Evolutionary conservation across 2,888 invertebrate genomes (phyloP).

Genomic region (Cloeon dipterum): DNA sequence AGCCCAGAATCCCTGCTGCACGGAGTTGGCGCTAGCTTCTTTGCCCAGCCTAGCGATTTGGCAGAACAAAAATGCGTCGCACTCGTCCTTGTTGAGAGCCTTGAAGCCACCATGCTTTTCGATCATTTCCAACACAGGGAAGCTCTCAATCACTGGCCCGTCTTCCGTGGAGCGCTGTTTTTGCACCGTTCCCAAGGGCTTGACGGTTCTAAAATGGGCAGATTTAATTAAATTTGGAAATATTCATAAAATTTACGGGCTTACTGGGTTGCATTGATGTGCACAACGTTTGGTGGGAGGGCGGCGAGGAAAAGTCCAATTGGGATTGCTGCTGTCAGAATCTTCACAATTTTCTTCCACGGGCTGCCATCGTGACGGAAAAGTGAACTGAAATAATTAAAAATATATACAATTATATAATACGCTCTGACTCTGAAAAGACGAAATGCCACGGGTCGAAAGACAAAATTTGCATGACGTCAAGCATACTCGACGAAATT

Average conservation of each 20-base stretch:
- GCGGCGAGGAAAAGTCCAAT: constrained; percentile 46
- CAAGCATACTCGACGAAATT: too few relatives aligned
- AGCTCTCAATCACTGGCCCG: not conserved
- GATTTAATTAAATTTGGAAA: too few relatives aligned
- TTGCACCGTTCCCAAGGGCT: not conserved
- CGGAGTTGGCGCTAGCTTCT: constrained; percentile 7
- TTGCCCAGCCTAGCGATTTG: constrained; percentile 11
- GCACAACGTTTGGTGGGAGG: constrained; percentile 39
- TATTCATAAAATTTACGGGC: too few relatives aligned
- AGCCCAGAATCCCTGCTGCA: constrained; percentile 12
- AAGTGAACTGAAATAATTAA: too few relatives aligned
- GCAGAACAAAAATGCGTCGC: constrained; percentile 17
- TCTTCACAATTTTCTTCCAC: constrained; percentile 36
- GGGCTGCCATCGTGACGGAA: constrained; percentile 12
- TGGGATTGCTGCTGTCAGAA: constrained; percentile 43
- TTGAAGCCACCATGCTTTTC: constrained; percentile 14
- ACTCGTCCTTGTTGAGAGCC: constrained; percentile 9
- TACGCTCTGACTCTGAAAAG: too few relatives aligned
- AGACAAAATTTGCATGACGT: too few relatives aligned
- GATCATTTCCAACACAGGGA: constrained; percentile 16
- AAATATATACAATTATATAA: too few relatives aligned
- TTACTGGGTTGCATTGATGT: constrained; percentile 20
- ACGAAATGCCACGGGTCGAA: too few relatives aligned
- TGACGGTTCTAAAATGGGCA: not conserved
- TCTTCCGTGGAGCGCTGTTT: not conserved